Evolutionary conservation across 1,140 invertebrate species (phyloP), one percentile per base, ranked within the genome.

Genomic region (Paraescarpia echinospica): DNA sequence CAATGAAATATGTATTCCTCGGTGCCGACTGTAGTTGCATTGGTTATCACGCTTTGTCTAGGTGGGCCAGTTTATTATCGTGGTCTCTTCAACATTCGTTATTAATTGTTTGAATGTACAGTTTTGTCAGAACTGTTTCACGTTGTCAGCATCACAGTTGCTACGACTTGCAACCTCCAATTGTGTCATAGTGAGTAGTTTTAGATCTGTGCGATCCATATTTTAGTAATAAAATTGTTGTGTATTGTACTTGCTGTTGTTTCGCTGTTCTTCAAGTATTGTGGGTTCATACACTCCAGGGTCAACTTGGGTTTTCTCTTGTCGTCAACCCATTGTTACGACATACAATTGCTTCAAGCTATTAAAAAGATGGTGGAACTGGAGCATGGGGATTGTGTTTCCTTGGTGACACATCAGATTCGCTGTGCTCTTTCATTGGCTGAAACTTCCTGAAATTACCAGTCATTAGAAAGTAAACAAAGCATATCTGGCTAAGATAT

Each of bases 151-250:
- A 77, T 4, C 18, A 77, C 59, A 27, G 59, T 77, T 77, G 59
- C 59, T 31, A 4, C 27, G 22, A 77, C 14, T 77, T 77, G 59
- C 59, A 77, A 77, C 27, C 27, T 77, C 59, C 59, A 77, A 77
- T 77, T 18, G 59, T 77, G 59, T 77, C 59, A 77, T 18, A 18
- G 59, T 31, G 0, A 77, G 59, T 77, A 77, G 59, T 31, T 77
- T 77, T 77, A 77, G 59, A 77, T 77, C 59, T 77, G 59, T 77
- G 59, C 59, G 59, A 77, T 77, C 59, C 59, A 18, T 77, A 77
- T 77, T 77, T 77, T 77, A 77, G 59, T 77, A 77, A 77, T 77
- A 77, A 77, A 77, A 77, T 77, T 77, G 59, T 77, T 77, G 59
- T 4, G 59, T 77, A 31, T 77, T 77, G 59, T 77, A 77, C 59